A percentile compares a stretch with the other conserved stretches of the same genome.
Conservation (phyloP, 2,888 invertebrate genomes). For the Rhorus exstirpatorius region DNA sequence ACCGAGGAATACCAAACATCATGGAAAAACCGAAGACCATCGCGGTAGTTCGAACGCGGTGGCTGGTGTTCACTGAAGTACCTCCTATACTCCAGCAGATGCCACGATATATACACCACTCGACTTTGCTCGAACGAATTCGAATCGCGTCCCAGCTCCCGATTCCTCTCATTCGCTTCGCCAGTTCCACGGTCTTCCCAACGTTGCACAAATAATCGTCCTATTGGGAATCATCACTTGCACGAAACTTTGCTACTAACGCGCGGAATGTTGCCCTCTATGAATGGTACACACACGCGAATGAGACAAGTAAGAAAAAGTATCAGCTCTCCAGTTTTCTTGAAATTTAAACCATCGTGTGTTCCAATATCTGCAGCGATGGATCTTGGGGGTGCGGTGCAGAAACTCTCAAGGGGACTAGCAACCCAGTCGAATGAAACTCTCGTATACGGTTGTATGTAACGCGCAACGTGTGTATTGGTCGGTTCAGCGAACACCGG, state of each 20-base stretch:
- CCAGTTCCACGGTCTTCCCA: conserved; percentile 34
- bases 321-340: conserved; percentile 20
- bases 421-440: conserved; percentile 24
- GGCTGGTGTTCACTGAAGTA: not conserved
- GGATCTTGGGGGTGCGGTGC: conserved; percentile 18
- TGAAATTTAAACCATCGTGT: conserved; percentile 37
- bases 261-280: conserved; percentile 61
- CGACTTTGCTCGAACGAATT: conserved; percentile 57
- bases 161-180: conserved; percentile 37
- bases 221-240: conserved; percentile 78
- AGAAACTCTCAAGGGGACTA: conserved; percentile 9
- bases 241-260: conserved; percentile 78
- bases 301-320: conserved; percentile 25
- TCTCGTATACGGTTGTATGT: not conserved
- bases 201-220: conserved; percentile 77
- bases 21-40: conserved; percentile 50
- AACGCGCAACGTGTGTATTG: conserved; percentile 18
- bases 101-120: conserved; percentile 25
- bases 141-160: conserved; percentile 44
- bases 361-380: conserved; percentile 50
- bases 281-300: conserved; percentile 17
- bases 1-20: conserved; percentile 48
- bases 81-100: conserved; percentile 37
- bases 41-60: conserved; percentile 16
- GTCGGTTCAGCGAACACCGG: not conserved